Evolutionary conservation across 2,113 vertebrate species (phyloP).

Genomic region (Hippolais icterina): DNA sequence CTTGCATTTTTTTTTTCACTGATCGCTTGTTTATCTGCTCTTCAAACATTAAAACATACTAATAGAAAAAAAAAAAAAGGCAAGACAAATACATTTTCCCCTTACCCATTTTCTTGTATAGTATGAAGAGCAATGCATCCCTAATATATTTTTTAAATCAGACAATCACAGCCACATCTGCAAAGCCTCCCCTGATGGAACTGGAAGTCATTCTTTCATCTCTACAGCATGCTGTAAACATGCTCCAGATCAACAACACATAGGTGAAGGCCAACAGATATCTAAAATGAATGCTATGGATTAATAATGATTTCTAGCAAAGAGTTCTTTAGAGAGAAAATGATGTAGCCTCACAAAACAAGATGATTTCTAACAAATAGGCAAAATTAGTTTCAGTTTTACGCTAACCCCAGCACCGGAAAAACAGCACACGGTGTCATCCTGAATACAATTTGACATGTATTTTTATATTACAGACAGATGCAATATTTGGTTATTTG

Average conservation of each 20-base stretch:
- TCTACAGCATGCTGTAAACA: constrained; percentile 18
- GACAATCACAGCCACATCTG: background rate
- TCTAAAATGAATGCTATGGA: background rate
- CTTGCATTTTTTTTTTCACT: background rate
- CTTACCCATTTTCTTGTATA: background rate
- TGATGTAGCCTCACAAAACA: background rate
- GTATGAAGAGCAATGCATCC: background rate
- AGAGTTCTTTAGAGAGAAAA: background rate
- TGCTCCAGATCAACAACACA: background rate
- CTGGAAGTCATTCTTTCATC: constrained; percentile 20
- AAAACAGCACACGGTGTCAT: constrained; percentile 20
- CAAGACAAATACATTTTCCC: background rate
- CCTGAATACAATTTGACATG: background rate
- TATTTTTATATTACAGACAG: constrained; percentile 32
- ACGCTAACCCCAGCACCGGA: background rate
- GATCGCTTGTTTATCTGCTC: constrained; percentile 12
- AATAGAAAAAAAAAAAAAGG: background rate
- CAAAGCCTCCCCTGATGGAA: constrained; percentile 13
- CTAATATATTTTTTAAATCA: background rate
- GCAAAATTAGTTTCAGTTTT: constrained; percentile 50
- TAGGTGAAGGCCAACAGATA: background rate
- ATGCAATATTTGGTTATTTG: constrained; percentile 73
- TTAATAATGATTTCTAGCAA: background rate
- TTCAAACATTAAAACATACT: background rate
- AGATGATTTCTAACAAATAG: constrained; percentile 18